A percentile compares a stretch with the other conserved stretches of the same genome.
phyloP scores from a whole-genome alignment of 2,113 vertebrate species.

The Mus pahari region DNA sequence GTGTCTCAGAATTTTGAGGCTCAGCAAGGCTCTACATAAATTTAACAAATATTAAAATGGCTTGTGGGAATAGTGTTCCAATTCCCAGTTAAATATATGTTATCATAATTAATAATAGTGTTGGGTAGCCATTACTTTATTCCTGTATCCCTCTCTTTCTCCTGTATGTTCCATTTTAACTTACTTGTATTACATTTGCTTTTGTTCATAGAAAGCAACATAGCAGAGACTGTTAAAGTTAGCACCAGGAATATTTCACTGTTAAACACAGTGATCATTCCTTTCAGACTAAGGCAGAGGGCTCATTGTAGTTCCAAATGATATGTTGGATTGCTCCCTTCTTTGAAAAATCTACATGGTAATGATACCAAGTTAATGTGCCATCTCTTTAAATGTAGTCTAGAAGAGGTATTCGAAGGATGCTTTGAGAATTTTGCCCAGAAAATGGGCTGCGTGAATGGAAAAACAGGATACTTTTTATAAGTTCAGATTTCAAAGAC shows the following conservation, averaged over 20 bases:
- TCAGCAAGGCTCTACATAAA: neutral
- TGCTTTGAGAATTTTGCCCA: constrained; percentile 19
- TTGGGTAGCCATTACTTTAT: neutral
- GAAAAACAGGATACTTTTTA: neutral
- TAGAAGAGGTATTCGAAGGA: neutral
- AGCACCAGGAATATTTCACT: neutral
- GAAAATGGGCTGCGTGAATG: neutral
- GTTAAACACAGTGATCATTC: neutral
- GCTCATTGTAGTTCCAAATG: constrained; percentile 15
- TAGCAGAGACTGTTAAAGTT: neutral
- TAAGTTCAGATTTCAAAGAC: constrained; percentile 22
- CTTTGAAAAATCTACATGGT: neutral
- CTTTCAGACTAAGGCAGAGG: constrained; percentile 17
- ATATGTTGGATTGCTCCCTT: neutral
- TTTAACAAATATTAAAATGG: constrained; percentile 38
- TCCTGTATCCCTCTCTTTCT: neutral
- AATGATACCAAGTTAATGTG: neutral
- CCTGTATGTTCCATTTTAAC: neutral
- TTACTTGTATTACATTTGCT: constrained; percentile 19
- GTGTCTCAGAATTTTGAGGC: neutral
- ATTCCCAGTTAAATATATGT: neutral
- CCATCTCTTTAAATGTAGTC: constrained; percentile 18
- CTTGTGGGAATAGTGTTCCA: neutral
- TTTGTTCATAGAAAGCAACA: constrained; percentile 10
- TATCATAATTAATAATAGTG: neutral